These are phyloP conservation scores for Bucorvus abyssinicus DNA, from an alignment of 2,797 vertebrate genomes.

Conservation along the genomic window DNA sequence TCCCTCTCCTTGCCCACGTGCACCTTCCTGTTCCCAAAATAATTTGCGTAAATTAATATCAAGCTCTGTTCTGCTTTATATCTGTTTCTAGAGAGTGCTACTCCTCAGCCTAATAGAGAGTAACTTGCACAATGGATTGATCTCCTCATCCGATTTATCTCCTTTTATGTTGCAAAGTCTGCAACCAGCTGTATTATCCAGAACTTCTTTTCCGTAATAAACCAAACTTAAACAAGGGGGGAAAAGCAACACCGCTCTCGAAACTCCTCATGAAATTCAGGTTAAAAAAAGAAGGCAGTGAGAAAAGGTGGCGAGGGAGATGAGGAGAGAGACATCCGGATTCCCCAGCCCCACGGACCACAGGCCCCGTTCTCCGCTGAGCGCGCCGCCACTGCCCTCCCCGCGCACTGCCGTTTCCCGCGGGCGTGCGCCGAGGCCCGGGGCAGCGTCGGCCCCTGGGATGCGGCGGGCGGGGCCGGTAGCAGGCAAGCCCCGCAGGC, in stretches of 20 bases:
- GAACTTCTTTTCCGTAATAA: rapidly evolving
- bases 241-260: neutral
- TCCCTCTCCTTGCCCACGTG: neutral
- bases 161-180: rapidly evolving
- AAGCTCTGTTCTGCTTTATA: neutral
- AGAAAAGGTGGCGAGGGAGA: rapidly evolving
- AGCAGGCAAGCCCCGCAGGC: neutral
- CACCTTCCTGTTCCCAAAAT: neutral
- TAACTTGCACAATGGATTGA: neutral
- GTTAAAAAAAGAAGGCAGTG: too few species aligned
- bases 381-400: neutral
- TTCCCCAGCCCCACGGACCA: neutral
- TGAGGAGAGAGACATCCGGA: rapidly evolving
- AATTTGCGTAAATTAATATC: rapidly evolving
- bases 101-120: rapidly evolving
- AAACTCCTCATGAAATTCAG: neutral
- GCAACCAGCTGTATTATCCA: neutral
- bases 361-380: neutral
- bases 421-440: neutral
- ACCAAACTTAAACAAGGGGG: rapidly evolving
- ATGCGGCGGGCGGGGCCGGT: too few species aligned
- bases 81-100: neutral
- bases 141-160: rapidly evolving
- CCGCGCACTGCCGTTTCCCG: neutral
- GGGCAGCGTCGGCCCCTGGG: neutral